phyloP scores from a whole-genome alignment of 1,140 invertebrate genomes.

The Drosophila sp. region DNA sequence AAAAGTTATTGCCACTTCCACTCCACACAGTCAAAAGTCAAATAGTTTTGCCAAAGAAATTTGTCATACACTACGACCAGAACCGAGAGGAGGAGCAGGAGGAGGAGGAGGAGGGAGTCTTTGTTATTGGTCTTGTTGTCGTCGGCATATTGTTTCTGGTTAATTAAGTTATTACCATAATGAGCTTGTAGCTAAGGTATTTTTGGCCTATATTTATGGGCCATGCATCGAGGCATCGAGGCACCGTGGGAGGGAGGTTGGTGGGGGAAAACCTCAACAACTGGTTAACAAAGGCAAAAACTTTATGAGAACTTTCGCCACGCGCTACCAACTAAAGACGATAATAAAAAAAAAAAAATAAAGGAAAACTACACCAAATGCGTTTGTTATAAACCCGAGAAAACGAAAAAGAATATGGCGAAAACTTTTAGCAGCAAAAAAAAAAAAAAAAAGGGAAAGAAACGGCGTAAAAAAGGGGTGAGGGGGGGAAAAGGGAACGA shows the following conservation, averaged over 20 bases:
- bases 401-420: conserved; percentile 6
- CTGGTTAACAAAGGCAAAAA: conserved; percentile 63
- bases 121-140: conserved; percentile 36
- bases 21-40: conserved; percentile 70
- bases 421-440: conserved; percentile 29
- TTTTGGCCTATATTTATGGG: conserved; percentile 68
- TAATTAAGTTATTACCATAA: conserved; percentile 82
- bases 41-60: conserved; percentile 77
- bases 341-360: conserved; percentile 63
- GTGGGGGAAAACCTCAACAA: conserved; percentile 17
- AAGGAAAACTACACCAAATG: conserved; percentile 44
- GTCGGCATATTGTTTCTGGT: conserved; percentile 77
- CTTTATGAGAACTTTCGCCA: conserved; percentile 58
- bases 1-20: conserved; percentile 9
- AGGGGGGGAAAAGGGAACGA: conserved; percentile 21
- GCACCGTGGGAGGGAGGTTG: neutral
- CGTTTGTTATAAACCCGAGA: conserved; percentile 65
- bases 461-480: no score
- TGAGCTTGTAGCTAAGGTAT: conserved; percentile 70
- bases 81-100: no score
- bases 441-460: neutral
- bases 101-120: conserved; percentile 1
- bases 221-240: conserved; percentile 52
- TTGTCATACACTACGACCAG: conserved; percentile 59
- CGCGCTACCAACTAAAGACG: conserved; percentile 32